These are phyloP conservation scores for Aphelinus certus DNA, from an alignment of 1,140 invertebrate species.

Conservation along the genomic window DNA sequence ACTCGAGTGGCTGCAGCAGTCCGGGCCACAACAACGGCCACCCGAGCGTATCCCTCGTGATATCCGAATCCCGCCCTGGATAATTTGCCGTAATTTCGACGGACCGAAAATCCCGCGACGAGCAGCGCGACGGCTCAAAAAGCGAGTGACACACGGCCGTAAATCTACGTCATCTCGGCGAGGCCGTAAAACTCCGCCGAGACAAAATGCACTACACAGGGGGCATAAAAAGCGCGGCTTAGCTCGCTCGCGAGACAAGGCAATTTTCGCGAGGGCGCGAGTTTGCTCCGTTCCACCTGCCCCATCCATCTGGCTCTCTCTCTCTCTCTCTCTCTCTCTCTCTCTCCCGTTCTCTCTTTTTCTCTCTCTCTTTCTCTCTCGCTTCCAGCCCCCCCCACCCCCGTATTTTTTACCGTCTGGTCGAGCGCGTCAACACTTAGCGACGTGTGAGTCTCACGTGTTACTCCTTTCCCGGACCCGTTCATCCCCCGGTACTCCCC, in stretches of 20 bases:
- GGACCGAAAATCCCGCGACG: not conserved
- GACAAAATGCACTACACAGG: slow-evolving; percentile 4
- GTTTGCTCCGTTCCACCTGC: too few relatives aligned
- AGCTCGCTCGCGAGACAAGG: slow-evolving; percentile 11
- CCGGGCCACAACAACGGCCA: too few relatives aligned
- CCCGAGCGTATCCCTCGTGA: too few relatives aligned
- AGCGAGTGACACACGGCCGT: not conserved
- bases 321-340: not conserved
- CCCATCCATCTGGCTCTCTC: too few relatives aligned
- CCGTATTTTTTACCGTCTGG: slow-evolving; percentile 7
- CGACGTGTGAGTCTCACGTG: not conserved
- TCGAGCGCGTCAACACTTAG: slow-evolving; percentile 4
- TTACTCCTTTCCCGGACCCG: not conserved
- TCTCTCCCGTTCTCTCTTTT: not conserved
- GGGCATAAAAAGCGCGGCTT: too few relatives aligned
- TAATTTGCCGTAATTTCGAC: too few relatives aligned
- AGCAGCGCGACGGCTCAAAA: not conserved
- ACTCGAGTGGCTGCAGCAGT: too few relatives aligned
- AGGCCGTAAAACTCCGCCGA: not conserved
- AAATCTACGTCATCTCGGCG: slow-evolving; percentile 3
- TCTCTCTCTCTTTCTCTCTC: not conserved
- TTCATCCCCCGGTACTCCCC: not conserved
- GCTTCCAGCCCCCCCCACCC: not conserved
- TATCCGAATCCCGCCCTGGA: too few relatives aligned
- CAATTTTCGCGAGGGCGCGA: slow-evolving; percentile 13